Evolutionary conservation across 2,888 invertebrate species (phyloP), one percentile per base, ranked within the genome.

Genomic region (Scaeva pyrastri): DNA sequence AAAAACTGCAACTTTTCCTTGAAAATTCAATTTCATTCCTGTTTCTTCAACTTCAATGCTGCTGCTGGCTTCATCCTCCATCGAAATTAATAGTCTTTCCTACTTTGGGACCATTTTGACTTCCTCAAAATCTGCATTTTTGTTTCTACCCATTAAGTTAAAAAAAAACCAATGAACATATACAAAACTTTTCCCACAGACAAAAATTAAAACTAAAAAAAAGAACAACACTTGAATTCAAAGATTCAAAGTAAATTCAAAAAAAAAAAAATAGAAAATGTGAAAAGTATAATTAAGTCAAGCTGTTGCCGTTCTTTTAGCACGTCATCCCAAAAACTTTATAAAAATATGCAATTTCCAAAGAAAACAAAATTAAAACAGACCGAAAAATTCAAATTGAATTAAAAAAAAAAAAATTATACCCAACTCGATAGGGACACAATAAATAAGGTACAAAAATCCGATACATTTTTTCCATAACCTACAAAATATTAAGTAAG

Each of bases 231-330:
- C 60, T 60, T 41, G 31, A 23, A 48, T 66, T 48, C 7, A n/a
- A 31, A 48, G 12, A 66, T 48, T 48, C 36, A 48, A 66, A 48
- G 48, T 19, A 43, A 60, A 48, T 31, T 16, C 48, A 16, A 48
- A 48, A 64, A 66, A 31, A n/a, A n/a, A n/a, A n/a, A n/a, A n/a
- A n/a, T n/a, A n/a, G n/a, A n/a, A n/a, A n/a, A n/a, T n/a, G 48
- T 36, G 48, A 60, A 41, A 66, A 48, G 66, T 48, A 48, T 66
- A 66, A 66, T 66, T 66, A 31, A 48, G 48, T 31, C 66, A 66
- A 66, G 66, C 66, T 66, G 66, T 48, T 66, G 66, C 66, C 48
- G 12, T 64, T 64, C 64, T 43, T 45, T 64, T 41, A 48, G 45
- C 64, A 64, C 45, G 64, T 64, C 31, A 23, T 62, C 60, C 64